Evolutionary conservation across 2,797 vertebrate genomes (phyloP), one percentile per base, ranked within the genome.

Genomic region (Epinephelus malabaricus): DNA sequence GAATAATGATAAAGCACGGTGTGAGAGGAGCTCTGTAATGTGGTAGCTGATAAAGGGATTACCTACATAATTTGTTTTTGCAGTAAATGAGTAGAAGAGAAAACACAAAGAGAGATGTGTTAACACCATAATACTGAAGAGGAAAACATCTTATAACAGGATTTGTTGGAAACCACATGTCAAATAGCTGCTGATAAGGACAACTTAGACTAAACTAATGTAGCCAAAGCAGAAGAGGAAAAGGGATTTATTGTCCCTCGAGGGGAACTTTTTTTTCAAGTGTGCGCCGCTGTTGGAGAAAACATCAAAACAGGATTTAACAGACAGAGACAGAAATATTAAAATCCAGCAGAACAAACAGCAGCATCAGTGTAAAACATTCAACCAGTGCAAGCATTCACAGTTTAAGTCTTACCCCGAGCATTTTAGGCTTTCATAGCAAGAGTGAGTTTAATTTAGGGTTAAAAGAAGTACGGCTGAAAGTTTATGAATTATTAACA

Each of bases 231-330:
- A 51, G 40, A 38, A 5, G 55, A 47, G 47, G 21, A 63, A 55
- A 62, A 15, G 17, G 60, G 25, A 65, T 73, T 40, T 21, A 12
- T 46, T 55, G 21, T 63, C 46, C 68, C 65, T 73, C 6, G 0
- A 63, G 40, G 67, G 73, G 13, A 55, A 45, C 25, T 23, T 55
- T 62, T 23, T 62, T 67, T 19, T 25, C 17, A 56, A 76, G 34
- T 50, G 0, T 0, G 21, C 59, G 54, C 49, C 58, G 43, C 63
- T 43, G 17, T 40, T 66, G 30, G 67, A 69, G 64, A 15, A 62
- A 62, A 76, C 54, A 58, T 72, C 46, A 64, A 72, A 69, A 65
- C 43, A 21, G 40, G 34, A 73, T 69, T 68, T 56, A 73, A 51
- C 59, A 72, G n/a, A 55, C 9, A 40, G 10, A 46, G 30, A 69